Evolutionary conservation across 2,888 invertebrate species (phyloP).

Genomic region (Aleiodes testaceus): DNA sequence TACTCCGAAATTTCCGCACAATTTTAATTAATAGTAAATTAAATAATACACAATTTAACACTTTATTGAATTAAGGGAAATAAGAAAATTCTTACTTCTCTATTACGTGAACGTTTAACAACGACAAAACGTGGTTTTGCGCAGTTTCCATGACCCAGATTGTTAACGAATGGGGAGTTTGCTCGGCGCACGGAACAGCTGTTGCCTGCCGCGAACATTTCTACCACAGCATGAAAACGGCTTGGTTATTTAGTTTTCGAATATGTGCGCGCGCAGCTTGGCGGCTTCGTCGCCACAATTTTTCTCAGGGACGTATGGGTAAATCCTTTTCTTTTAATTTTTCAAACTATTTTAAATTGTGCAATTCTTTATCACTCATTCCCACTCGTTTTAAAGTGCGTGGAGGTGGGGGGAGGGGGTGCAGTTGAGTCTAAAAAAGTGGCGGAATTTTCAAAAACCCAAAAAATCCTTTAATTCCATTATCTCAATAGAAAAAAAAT

Average conservation of each 20-base stretch:
- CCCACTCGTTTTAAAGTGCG: too few relatives aligned
- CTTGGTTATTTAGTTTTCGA: constrained; percentile 62
- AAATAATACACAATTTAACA: constrained; percentile 20
- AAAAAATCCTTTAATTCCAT: background rate
- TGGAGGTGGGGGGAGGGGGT: background rate
- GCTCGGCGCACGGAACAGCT: constrained; percentile 72
- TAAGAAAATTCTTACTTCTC: background rate
- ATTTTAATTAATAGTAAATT: background rate
- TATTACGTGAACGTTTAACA: constrained; percentile 16
- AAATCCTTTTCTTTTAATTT: constrained; percentile 21
- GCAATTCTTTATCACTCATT: background rate
- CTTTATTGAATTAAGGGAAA: constrained; percentile 24
- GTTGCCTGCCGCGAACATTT: constrained; percentile 69
- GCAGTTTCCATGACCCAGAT: constrained; percentile 73
- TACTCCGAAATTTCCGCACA: too few relatives aligned
- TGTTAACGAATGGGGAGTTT: constrained; percentile 67
- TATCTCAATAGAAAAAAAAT: background rate
- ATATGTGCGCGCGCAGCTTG: constrained; percentile 69
- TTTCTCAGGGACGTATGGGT: constrained; percentile 61
- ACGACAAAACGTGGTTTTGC: constrained; percentile 61
- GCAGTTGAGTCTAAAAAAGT: constrained; percentile 25
- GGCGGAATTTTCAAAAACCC: background rate
- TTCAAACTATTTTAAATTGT: background rate
- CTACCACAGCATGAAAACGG: constrained; percentile 65
- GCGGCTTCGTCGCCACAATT: constrained; percentile 69